A percentile compares a stretch with the other conserved stretches of the same genome.
phyloP scores from a whole-genome alignment of 2,113 vertebrate genomes.

The Vanacampus margaritifer region DNA sequence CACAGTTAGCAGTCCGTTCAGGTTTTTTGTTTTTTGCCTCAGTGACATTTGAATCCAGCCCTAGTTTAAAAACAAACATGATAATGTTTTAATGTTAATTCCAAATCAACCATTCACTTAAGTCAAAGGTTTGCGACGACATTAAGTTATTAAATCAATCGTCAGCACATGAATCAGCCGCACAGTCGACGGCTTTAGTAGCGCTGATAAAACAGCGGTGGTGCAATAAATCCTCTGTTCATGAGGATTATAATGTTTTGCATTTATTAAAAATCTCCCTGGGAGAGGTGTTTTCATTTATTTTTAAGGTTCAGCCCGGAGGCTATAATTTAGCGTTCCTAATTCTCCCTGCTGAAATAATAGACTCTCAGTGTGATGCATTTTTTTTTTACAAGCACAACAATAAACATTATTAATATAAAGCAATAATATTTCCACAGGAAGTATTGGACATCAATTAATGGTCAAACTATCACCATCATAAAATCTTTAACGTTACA shows the following conservation, averaged over 20 bases:
- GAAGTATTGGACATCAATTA: background rate
- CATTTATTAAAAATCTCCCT: background rate
- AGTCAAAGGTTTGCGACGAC: background rate
- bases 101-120: background rate
- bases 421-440: background rate
- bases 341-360: background rate
- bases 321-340: background rate
- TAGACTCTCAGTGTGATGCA: background rate
- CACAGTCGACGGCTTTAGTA: background rate
- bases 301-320: background rate
- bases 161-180: background rate
- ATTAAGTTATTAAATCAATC: background rate
- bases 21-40: background rate
- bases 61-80: background rate
- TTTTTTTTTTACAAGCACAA: background rate
- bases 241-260: background rate
- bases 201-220: background rate
- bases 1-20: accelerated
- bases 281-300: background rate
- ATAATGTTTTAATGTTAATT: background rate
- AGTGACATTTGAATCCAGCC: background rate
- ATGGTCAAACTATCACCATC: too few relatives aligned
- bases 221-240: background rate
- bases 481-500: too few relatives aligned
- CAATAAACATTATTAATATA: background rate